Evolutionary conservation across 2,797 vertebrate species (phyloP).

Genomic region (Salmo trutta): DNA sequence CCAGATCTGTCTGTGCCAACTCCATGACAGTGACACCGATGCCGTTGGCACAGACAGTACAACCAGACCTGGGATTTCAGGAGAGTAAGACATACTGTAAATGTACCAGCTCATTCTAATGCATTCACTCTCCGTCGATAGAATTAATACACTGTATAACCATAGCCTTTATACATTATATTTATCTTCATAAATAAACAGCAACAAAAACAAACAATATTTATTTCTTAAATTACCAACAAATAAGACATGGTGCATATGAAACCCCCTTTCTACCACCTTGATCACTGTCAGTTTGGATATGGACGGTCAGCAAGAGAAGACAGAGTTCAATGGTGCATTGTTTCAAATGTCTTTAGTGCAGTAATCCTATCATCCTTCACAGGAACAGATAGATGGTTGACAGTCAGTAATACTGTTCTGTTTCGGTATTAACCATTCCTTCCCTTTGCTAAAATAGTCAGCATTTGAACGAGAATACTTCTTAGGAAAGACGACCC

Average conservation of each 20-base stretch:
- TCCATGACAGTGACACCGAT: background rate
- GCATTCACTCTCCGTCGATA: slow-evolving; percentile 1
- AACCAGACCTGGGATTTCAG: background rate
- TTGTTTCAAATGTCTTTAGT: background rate
- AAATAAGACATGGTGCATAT: background rate
- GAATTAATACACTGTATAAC: background rate
- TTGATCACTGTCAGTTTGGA: background rate
- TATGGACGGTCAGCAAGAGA: background rate
- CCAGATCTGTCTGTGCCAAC: background rate
- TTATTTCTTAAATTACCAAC: background rate
- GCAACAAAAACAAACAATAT: background rate
- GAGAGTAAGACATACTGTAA: background rate
- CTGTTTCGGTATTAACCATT: background rate
- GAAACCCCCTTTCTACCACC: background rate
- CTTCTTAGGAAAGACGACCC: background rate
- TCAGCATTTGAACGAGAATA: background rate
- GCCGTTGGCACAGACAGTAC: background rate
- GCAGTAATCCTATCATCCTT: background rate
- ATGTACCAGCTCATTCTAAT: background rate
- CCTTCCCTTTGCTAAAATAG: background rate
- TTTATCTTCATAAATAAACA: slow-evolving; percentile 8
- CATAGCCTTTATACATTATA: background rate
- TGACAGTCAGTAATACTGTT: background rate
- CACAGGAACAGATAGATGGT: background rate
- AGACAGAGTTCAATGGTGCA: background rate